These are phyloP conservation scores for Oscheius sp. DNA, from an alignment of 2,888 invertebrate genomes.

Conservation along the genomic window DNA sequence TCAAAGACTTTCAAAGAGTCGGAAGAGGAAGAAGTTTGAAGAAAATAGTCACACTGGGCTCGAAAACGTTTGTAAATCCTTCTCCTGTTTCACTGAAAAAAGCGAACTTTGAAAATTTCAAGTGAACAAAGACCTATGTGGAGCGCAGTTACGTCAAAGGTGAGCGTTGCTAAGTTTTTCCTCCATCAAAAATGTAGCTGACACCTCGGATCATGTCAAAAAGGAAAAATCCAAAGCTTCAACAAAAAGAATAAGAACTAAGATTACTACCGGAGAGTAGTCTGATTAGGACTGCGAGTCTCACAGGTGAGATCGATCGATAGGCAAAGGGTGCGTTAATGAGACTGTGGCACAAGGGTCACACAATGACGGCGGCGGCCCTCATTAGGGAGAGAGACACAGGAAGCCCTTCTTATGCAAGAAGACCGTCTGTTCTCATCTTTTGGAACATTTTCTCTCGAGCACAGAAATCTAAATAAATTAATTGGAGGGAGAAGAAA, in stretches of 20 bases:
- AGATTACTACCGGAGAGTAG: neutral
- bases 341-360: constrained; percentile 35
- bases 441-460: neutral
- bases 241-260: neutral
- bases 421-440: constrained; percentile 5
- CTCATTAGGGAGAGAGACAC: constrained; percentile 26
- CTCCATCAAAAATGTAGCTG: too few relatives aligned
- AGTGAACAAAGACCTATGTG: too few relatives aligned
- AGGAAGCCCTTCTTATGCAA: constrained; percentile 19
- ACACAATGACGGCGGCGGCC: constrained; percentile 27
- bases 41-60: too few relatives aligned
- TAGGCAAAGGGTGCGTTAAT: constrained; percentile 26
- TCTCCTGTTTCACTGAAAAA: too few relatives aligned
- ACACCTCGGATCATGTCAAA: neutral
- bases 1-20: too few relatives aligned
- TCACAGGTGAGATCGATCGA: constrained; percentile 29
- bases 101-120: too few relatives aligned
- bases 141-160: too few relatives aligned
- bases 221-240: neutral
- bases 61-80: too few relatives aligned
- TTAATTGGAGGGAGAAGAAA: neutral
- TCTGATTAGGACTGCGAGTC: neutral
- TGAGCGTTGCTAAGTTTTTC: too few relatives aligned
- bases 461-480: neutral
- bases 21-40: too few relatives aligned